Evolutionary conservation across 2,113 vertebrate genomes (phyloP).

Genomic region (Lepus europaeus): DNA sequence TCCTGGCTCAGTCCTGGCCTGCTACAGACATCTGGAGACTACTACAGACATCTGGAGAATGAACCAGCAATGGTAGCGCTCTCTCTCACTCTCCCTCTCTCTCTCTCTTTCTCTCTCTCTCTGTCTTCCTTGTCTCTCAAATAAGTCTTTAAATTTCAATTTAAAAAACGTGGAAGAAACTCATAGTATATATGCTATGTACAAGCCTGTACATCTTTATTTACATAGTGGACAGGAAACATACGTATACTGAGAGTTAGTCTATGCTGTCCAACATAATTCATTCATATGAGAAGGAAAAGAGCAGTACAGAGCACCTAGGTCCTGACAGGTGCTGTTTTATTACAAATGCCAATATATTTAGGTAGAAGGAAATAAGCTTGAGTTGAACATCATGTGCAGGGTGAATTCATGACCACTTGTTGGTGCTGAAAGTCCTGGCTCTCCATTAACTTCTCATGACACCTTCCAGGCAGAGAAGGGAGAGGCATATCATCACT

Average conservation of each 20-base stretch:
- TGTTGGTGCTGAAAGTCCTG: background rate
- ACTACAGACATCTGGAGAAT: too few relatives aligned
- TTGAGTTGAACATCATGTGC: background rate
- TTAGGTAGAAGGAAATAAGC: background rate
- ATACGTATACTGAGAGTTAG: background rate
- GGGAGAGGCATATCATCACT: background rate
- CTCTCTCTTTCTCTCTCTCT: too few relatives aligned
- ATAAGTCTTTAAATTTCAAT: too few relatives aligned
- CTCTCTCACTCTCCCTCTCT: too few relatives aligned
- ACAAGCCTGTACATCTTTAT: background rate
- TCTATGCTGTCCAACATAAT: background rate
- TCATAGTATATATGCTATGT: background rate
- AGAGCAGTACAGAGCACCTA: background rate
- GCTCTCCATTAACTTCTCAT: background rate
- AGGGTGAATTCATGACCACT: background rate
- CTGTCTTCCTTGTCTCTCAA: too few relatives aligned
- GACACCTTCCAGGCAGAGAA: background rate
- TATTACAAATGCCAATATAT: background rate
- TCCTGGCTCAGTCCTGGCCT: too few relatives aligned
- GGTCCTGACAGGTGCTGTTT: background rate
- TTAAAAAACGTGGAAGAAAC: background rate
- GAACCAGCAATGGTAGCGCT: too few relatives aligned
- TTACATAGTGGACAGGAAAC: background rate
- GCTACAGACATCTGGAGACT: too few relatives aligned
- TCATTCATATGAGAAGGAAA: background rate